Conservation (phyloP, 1,140 invertebrate species). For the Aphelinus atriplicis region DNA sequence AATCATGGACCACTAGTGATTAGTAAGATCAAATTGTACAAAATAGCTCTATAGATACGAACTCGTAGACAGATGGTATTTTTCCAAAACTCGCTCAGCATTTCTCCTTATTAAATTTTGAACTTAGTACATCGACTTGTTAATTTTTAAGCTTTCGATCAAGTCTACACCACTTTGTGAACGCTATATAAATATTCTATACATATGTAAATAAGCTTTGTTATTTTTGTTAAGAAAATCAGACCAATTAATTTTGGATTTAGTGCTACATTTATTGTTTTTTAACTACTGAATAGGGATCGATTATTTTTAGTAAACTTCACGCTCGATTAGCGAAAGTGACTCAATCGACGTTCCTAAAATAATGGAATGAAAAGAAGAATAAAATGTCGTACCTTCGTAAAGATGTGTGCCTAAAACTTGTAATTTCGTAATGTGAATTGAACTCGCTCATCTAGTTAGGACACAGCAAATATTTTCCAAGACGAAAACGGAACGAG, state of each 20-base stretch:
- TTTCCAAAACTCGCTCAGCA: not conserved
- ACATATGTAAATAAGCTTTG: slow-evolving; percentile 18
- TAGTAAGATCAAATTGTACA: slow-evolving; percentile 1
- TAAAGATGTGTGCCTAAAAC: slow-evolving; percentile 33
- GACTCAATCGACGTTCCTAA: slow-evolving; percentile 17
- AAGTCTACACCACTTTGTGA: not conserved
- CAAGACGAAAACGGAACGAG: not conserved
- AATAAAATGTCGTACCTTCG: slow-evolving; percentile 25
- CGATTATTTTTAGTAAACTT: not conserved
- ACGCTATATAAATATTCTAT: slow-evolving; percentile 4
- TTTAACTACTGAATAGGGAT: not conserved
- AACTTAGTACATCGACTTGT: slow-evolving; percentile 2
- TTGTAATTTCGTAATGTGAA: slow-evolving; percentile 24
- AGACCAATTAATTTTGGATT: not conserved
- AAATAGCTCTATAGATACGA: not conserved
- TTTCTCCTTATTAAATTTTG: slow-evolving; percentile 22
- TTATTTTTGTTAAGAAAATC: slow-evolving; percentile 20
- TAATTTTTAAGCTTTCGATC: slow-evolving; percentile 11
- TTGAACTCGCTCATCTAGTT: slow-evolving; percentile 28
- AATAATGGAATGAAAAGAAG: not conserved
- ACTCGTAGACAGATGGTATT: not conserved
- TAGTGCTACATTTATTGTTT: not conserved
- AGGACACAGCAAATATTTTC: slow-evolving; percentile 26
- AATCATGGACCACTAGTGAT: not conserved
- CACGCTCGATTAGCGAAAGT: not conserved